phyloP scores from a whole-genome alignment of 2,797 vertebrate genomes.

The Poecilia velifera region DNA sequence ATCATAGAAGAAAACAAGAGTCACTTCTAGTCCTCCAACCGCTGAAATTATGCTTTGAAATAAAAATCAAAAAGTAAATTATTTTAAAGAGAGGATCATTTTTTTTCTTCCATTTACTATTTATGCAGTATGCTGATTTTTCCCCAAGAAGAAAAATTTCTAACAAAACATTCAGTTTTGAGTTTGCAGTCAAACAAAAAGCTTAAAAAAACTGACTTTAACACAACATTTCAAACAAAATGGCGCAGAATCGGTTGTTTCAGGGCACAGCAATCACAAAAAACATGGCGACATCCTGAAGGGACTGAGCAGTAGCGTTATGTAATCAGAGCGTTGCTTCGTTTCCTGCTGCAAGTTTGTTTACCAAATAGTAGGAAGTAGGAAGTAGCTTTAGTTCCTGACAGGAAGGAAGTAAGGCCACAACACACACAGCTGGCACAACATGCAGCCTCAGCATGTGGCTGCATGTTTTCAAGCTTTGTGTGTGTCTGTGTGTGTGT shows the following conservation, averaged over 20 bases:
- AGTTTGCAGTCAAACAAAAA: not conserved
- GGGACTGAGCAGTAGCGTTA: not conserved
- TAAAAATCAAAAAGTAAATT: not conserved
- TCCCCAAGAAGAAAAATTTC: not conserved
- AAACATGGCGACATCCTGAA: not conserved
- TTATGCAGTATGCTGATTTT: not conserved
- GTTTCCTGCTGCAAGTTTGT: constrained; percentile 19
- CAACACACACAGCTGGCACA: constrained; percentile 17
- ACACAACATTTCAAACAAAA: no score
- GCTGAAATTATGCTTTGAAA: not conserved
- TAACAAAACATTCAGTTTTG: not conserved
- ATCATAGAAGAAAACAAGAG: not conserved
- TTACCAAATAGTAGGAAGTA: constrained; percentile 50
- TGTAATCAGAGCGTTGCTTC: not conserved
- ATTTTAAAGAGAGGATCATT: not conserved
- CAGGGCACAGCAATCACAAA: no score
- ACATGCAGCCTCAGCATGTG: constrained; percentile 22
- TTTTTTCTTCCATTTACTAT: not conserved
- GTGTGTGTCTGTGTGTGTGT: not conserved
- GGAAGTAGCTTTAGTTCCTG: constrained; percentile 16
- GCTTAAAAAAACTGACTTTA: not conserved
- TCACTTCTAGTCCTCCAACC: not conserved
- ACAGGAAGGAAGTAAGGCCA: constrained; percentile 69
- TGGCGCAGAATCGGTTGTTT: no score
- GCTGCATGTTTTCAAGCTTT: not conserved